Base-by-base conservation (phyloP, 2,888 invertebrate genomes). In the Bombyx huttoni region DNA sequence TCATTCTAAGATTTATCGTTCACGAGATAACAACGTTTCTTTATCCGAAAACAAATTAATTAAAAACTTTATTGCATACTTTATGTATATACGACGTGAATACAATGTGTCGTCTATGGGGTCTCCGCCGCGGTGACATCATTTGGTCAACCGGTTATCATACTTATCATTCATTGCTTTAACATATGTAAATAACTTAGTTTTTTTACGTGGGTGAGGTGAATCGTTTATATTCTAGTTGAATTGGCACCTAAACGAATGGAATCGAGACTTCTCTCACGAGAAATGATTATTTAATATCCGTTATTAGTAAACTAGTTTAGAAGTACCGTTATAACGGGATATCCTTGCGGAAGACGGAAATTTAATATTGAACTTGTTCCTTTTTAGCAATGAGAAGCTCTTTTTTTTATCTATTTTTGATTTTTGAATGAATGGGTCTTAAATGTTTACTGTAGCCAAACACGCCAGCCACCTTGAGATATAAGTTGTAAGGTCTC, bases 81-180 rank as follows among this genome's bases (percentile, higher is more conserved):
- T 47, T 13, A 47, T 47, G 9, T n/a, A n/a, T 13, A 13, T 13
- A 13, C 24, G n/a, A 14, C 13, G 47, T 13, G 13, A 10, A 24
- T 40, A 40, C 40, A 40, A 40, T 40, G 40, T 40, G 12, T 40
- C 40, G 40, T 40, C 12, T 40, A 40, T 40, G 40, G 40, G 40
- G 40, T 40, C 40, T 40, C 9, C 3, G 8, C 34, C 33, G 12
- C 13, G 50, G 51, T 55, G 51, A 55, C 55, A 55, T 55, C 55
- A 55, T 34, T 49, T 49, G 49, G 24, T 46, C 45, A 52, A 53
- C 52, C 52, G 51, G 53, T 51, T 55, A 51, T 49, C 55, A 51
- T 35, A 53, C 33, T 47, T 51, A 52, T 52, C 49, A 24, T 24
- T 24, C 24, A 24, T 45, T 46, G 47, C 40, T 40, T 49, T 50